Evolutionary conservation across 2,113 vertebrate genomes (phyloP).

Genomic region (Sinocyclocheilus maitianheensis): DNA sequence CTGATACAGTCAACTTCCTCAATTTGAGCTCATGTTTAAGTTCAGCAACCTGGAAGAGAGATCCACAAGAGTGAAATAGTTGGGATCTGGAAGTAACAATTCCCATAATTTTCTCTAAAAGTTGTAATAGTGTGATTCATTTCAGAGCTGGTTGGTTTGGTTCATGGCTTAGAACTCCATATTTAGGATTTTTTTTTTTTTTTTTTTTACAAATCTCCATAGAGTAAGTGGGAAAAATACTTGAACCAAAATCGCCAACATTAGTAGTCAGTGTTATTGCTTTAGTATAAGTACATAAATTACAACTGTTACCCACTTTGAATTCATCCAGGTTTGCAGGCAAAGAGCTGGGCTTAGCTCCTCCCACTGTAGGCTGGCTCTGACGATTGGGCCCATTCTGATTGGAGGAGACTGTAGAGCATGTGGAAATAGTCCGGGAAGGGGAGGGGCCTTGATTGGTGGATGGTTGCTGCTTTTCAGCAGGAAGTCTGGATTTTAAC

Average conservation of each 20-base stretch:
- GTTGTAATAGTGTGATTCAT: neutral
- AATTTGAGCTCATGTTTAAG: conserved; percentile 94
- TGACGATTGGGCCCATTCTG: conserved; percentile 76
- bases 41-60: conserved; percentile 84
- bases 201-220: too few species aligned
- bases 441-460: conserved; percentile 70
- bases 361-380: conserved; percentile 71
- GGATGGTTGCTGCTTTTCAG: conserved; percentile 73
- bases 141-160: neutral
- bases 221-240: neutral
- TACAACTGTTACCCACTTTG: conserved; percentile 78
- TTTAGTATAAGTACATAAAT: neutral
- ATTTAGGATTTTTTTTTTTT: too few species aligned
- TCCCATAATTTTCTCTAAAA: neutral
- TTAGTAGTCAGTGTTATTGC: neutral
- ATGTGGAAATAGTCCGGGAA: conserved; percentile 71
- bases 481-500: conserved; percentile 73
- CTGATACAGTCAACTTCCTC: conserved; percentile 89
- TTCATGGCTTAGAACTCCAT: too few species aligned
- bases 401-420: conserved; percentile 62
- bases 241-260: neutral
- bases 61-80: conserved; percentile 33
- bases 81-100: neutral
- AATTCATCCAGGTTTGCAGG: conserved; percentile 94
- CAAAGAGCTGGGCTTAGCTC: conserved; percentile 80